Evolutionary conservation across 2,888 invertebrate genomes (phyloP).

Genomic region (Drosophila birchii): DNA sequence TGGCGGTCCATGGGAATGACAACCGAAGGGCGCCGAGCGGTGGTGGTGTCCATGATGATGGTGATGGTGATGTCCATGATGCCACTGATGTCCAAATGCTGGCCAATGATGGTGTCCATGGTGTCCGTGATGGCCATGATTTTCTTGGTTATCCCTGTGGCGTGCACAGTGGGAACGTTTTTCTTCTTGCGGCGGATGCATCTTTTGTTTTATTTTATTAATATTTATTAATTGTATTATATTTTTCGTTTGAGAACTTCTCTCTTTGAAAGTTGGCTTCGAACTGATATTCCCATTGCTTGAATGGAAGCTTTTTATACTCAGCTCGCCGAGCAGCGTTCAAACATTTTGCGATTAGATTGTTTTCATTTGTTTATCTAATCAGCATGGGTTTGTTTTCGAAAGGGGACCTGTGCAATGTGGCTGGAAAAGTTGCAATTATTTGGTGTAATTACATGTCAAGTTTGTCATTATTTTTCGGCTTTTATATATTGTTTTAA

Average conservation of each 20-base stretch:
- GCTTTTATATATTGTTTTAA: background rate
- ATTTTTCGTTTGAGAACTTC: background rate
- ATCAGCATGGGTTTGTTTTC: background rate
- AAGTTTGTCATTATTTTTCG: background rate
- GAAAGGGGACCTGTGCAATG: background rate
- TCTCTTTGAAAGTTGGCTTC: constrained; percentile 3
- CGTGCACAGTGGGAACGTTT: constrained; percentile 12
- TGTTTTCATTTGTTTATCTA: constrained; percentile 14
- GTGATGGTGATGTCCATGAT: constrained; percentile 1
- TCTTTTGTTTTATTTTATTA: background rate
- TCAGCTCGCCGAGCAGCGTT: background rate
- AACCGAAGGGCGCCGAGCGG: constrained; percentile 4
- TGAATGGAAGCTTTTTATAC: constrained; percentile 9
- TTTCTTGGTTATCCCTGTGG: constrained; percentile 4
- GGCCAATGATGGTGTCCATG: constrained; percentile 13
- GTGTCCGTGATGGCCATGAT: constrained; percentile 1
- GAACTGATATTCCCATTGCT: constrained; percentile 12
- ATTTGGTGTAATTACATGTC: background rate
- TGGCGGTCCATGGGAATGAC: constrained; percentile 10
- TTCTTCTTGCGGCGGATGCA: constrained; percentile 21
- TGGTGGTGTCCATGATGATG: constrained; percentile 12
- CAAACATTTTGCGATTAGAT: constrained; percentile 15
- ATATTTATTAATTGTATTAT: background rate
- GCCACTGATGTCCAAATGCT: constrained; percentile 14
- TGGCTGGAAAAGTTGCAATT: constrained; percentile 9